Evolutionary conservation across 2,113 vertebrate genomes (phyloP), one percentile per base, ranked within the genome.

Genomic region (Larimichthys polyactis): DNA sequence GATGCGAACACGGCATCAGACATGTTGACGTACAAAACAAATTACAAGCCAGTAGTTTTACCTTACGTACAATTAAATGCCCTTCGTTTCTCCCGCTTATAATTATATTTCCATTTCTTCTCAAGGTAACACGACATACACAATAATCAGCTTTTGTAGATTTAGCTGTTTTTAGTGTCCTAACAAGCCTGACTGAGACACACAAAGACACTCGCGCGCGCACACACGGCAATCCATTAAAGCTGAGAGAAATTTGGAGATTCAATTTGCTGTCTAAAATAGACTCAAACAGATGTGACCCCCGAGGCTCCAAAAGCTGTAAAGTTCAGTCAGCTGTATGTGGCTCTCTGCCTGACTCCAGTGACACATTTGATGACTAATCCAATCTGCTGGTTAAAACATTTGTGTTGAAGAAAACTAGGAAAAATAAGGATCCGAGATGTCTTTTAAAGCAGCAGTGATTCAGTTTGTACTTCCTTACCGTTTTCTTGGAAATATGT

Each of bases 311-410:
- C 51, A 57, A 52, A 49, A 79, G 74, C 69, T 65, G 58, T 27
- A 24, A 44, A 59, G 49, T 80, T 75, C 10, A 27, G 36, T 46
- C n/a, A 74, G 15, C 51, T 46, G 48, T 67, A 17, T 1, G 15
- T 9, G 46, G 62, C 78, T 55, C 40, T 27, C 58, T 66, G 36
- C 46, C 11, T 0, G 32, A 71, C 70, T 40, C 54, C 36, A 72
- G n/a, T 68, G 49, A 76, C 51, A 65, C 44, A 60, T 74, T 52
- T 46, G 57, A 71, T 66, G 64, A 63, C 54, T 49, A 74, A 82
- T 76, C 36, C 36, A 77, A 77, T 77, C 68, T 60, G 49, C 29
- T 11, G 17, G 7, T 40, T 71, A 32, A 74, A 57, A 66, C 12
- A 81, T 57, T 46, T 64, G 29, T 20, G 40, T 3, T 49, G 40